A percentile compares a stretch with the other conserved stretches of the same genome.
These are phyloP conservation scores for Sacculina carcini DNA, from an alignment of 2,888 invertebrate genomes.

Conservation along the genomic window DNA sequence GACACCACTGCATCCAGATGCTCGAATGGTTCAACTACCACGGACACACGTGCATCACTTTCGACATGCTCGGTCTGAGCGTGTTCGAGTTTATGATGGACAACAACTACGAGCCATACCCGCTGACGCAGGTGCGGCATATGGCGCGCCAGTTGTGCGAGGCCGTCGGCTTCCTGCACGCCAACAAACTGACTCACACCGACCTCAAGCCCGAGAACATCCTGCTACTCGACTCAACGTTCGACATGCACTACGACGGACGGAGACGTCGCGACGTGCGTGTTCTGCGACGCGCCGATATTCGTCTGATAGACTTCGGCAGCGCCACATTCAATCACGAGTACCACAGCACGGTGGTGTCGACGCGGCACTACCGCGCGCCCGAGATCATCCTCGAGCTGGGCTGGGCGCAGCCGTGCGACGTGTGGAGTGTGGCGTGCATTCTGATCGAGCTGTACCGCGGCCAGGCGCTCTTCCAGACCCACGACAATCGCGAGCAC, in stretches of 20 bases:
- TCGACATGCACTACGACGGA: slow-evolving; percentile 39
- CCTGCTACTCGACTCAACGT: slow-evolving; percentile 83
- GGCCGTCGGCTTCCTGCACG: slow-evolving; percentile 90
- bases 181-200: slow-evolving; percentile 91
- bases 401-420: slow-evolving; percentile 97
- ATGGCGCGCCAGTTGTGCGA: slow-evolving; percentile 91
- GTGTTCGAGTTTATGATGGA: slow-evolving; percentile 98
- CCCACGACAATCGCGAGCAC: slow-evolving; percentile 97
- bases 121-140: slow-evolving; percentile 88
- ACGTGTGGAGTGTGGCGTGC: slow-evolving; percentile 99
- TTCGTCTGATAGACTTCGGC: slow-evolving; percentile 93
- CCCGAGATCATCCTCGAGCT: slow-evolving; percentile 98
- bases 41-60: slow-evolving; percentile 92
- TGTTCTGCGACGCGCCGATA: slow-evolving; percentile 72
- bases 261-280: slow-evolving; percentile 55
- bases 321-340: slow-evolving; percentile 99
- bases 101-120: slow-evolving; percentile 94
- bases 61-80: slow-evolving; percentile 89
- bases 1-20: slow-evolving; percentile 91
- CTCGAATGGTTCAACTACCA: slow-evolving; percentile 93
- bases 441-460: slow-evolving; percentile 96
- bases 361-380: slow-evolving; percentile 92
- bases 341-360: slow-evolving; percentile 97
- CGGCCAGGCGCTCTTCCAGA: slow-evolving; percentile 95
- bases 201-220: slow-evolving; percentile 99